Evolutionary conservation across 1,140 invertebrate species (phyloP).

Genomic region (Agrilus planipennis): DNA sequence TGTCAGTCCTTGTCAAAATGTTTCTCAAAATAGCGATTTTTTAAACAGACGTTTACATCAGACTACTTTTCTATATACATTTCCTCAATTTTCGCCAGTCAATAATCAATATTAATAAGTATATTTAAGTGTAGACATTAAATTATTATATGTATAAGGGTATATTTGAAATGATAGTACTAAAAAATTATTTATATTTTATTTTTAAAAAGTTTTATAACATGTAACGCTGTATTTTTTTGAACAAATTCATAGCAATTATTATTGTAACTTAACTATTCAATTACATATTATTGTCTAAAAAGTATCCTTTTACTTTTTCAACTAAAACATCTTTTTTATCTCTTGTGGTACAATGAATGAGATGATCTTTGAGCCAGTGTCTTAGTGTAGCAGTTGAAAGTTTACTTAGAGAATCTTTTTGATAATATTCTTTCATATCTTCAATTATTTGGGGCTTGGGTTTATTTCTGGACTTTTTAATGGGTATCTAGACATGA

Average conservation of each 20-base stretch:
- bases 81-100: too few relatives aligned
- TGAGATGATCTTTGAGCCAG: slow-evolving; percentile 10
- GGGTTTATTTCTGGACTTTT: slow-evolving; percentile 10
- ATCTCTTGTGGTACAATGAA: slow-evolving; percentile 12
- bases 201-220: neutral
- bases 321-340: slow-evolving; percentile 12
- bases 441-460: slow-evolving; percentile 12
- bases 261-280: slow-evolving; percentile 1
- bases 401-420: slow-evolving; percentile 8
- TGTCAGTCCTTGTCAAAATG: too few relatives aligned
- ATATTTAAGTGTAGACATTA: too few relatives aligned
- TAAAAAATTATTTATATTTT: neutral
- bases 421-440: slow-evolving; percentile 13
- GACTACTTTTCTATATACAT: too few relatives aligned
- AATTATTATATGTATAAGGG: too few relatives aligned
- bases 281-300: too few relatives aligned
- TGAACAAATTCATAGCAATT: neutral
- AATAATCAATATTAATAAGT: too few relatives aligned
- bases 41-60: too few relatives aligned
- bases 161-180: too few relatives aligned
- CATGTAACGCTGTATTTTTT: neutral
- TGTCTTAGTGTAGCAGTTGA: slow-evolving; percentile 9
- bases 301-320: slow-evolving; percentile 11
- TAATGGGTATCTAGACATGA: slow-evolving; percentile 4
- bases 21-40: too few relatives aligned